Evolutionary conservation across 2,113 vertebrate genomes (phyloP).

Genomic region (Pelecanoides urinatrix): DNA sequence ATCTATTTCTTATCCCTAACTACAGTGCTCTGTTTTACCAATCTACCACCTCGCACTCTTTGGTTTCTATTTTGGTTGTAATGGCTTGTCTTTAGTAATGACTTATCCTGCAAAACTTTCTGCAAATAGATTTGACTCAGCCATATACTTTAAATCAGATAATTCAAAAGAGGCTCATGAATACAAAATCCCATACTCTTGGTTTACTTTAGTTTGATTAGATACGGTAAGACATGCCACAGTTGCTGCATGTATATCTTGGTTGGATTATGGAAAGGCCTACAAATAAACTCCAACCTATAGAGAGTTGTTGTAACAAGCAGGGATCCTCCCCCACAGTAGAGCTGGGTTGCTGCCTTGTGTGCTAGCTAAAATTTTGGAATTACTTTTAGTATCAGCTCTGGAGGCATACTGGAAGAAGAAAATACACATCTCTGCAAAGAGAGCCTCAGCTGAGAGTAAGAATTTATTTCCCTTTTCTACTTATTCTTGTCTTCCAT

Average conservation of each 20-base stretch:
- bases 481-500: constrained; percentile 2
- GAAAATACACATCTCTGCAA: not conserved
- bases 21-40: not conserved
- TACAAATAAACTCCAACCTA: not conserved
- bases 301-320: not conserved
- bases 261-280: not conserved
- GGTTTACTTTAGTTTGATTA: not conserved
- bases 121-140: not conserved
- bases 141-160: not conserved
- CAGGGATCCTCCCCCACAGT: not conserved
- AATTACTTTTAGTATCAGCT: constrained; percentile 9
- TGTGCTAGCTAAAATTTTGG: not conserved
- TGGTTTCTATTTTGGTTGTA: not conserved
- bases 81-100: not conserved
- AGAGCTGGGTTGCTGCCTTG: not conserved
- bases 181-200: not conserved
- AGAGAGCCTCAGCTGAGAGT: not conserved
- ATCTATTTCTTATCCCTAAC: not conserved
- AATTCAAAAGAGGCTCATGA: not conserved
- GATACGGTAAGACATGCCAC: not conserved
- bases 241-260: not conserved
- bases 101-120: not conserved
- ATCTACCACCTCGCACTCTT: rapidly evolving
- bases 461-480: constrained; percentile 32
- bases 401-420: not conserved